phyloP scores from a whole-genome alignment of 2,113 vertebrate species.

The Ictalurus furcatus region DNA sequence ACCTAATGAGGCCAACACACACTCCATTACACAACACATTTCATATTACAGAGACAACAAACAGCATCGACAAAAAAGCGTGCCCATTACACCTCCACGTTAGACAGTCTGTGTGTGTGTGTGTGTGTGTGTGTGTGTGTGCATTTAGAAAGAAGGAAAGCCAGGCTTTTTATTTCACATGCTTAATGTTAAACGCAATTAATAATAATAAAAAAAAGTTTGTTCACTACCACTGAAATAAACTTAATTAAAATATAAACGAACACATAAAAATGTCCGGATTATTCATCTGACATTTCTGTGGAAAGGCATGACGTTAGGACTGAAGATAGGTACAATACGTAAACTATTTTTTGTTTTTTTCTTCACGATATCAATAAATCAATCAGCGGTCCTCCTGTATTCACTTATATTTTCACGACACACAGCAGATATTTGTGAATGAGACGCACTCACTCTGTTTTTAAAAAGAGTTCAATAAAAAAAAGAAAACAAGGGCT shows the following conservation, averaged over 20 bases:
- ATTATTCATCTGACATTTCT: not conserved
- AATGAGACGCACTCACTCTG: not conserved
- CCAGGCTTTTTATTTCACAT: not conserved
- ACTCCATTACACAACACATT: conserved; percentile 3
- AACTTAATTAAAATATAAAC: too few species aligned
- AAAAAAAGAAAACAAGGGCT: not conserved
- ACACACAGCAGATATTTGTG: not conserved
- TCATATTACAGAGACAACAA: not conserved
- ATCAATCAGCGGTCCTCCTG: too few species aligned
- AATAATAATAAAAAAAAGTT: not conserved
- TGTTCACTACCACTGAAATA: too few species aligned
- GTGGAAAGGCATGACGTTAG: not conserved
- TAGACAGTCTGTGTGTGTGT: not conserved
- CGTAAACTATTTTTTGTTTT: too few species aligned
- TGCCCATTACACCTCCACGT: not conserved
- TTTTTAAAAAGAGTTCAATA: not conserved
- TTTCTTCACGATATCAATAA: too few species aligned
- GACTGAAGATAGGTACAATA: too few species aligned
- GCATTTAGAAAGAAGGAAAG: too few species aligned
- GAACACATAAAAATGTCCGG: too few species aligned
- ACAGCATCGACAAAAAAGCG: not conserved
- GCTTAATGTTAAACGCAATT: not conserved
- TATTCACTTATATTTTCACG: not conserved
- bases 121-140: not conserved
- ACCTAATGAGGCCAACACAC: conserved; percentile 13